A percentile compares a stretch with the other conserved stretches of the same genome.
These are phyloP conservation scores for rat (Rattus norvegicus) DNA, from an alignment of 2,113 vertebrate species.

Conservation along the genomic window DNA sequence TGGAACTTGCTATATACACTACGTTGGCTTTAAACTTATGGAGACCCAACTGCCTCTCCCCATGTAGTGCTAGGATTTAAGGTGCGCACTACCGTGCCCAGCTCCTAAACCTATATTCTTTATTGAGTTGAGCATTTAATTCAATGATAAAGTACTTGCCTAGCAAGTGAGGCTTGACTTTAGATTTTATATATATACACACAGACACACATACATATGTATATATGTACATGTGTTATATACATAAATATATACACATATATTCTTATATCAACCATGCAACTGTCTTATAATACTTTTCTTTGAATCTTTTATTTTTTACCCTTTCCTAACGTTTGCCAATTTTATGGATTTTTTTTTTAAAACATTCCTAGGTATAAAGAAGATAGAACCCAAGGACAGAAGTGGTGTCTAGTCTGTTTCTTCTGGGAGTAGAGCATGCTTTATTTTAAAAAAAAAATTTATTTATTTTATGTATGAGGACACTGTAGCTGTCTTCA, in stretches of 20 bases:
- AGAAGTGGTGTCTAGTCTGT: background rate
- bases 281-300: background rate
- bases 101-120: background rate
- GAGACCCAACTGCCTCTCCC: background rate
- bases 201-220: too few relatives aligned
- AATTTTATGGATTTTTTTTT: conserved; percentile 41
- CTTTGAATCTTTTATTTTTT: conserved; percentile 14
- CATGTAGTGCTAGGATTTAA: background rate
- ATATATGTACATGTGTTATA: too few relatives aligned
- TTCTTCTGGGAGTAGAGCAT: background rate
- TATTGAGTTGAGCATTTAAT: background rate
- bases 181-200: background rate
- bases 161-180: background rate
- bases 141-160: background rate
- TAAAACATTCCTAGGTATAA: background rate
- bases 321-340: background rate
- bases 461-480: too few relatives aligned
- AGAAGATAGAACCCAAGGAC: background rate
- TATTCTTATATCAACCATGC: background rate
- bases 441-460: too few relatives aligned
- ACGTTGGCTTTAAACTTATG: background rate
- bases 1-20: background rate
- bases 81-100: background rate
- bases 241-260: too few relatives aligned
- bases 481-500: too few relatives aligned